Conservation (phyloP, 2,113 vertebrate species). For the Rhinolophus ferrumequinum region DNA sequence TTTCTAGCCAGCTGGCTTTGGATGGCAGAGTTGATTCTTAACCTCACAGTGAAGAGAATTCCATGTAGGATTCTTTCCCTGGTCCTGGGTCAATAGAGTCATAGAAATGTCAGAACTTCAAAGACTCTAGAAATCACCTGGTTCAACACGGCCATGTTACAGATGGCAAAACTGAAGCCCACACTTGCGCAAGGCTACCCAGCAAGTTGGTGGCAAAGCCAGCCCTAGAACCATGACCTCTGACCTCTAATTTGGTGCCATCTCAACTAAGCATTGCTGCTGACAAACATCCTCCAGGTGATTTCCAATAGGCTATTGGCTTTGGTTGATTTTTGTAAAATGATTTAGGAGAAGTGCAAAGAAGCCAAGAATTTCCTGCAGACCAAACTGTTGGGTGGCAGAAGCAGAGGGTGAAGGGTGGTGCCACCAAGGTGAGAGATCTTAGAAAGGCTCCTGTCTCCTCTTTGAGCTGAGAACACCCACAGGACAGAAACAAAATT, state of each 20-base stretch:
- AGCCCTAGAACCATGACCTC: not conserved
- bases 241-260: not conserved
- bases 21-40: not conserved
- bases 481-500: not conserved
- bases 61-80: not conserved
- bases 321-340: constrained; percentile 20
- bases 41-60: not conserved
- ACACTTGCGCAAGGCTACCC: not conserved
- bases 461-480: not conserved
- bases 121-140: not conserved
- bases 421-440: not conserved
- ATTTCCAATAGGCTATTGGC: not conserved
- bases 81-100: not conserved
- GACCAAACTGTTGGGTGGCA: not conserved
- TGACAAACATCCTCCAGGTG: not conserved
- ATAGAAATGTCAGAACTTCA: not conserved
- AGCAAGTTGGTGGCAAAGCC: not conserved
- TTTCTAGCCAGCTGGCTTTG: not conserved
- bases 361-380: not conserved
- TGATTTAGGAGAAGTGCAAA: not conserved
- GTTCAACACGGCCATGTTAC: not conserved
- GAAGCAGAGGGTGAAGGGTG: not conserved
- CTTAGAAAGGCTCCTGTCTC: not conserved
- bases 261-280: not conserved
- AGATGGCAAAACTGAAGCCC: not conserved